Evolutionary conservation across 2,113 vertebrate species (phyloP), one percentile per base, ranked within the genome.

Genomic region (Tapirus terrestris): DNA sequence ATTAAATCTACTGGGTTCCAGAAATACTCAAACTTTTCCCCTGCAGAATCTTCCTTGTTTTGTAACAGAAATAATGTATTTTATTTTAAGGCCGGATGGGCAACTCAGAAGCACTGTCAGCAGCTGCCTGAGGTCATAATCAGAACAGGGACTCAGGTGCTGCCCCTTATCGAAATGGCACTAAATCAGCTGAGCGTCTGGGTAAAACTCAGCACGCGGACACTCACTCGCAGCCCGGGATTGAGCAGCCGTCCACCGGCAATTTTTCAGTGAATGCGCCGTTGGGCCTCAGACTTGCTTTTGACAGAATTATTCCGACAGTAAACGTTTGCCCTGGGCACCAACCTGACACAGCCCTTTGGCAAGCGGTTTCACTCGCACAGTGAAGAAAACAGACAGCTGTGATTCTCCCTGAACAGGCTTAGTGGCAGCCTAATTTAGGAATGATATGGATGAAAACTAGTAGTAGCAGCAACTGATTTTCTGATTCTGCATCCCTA

Each of bases 131-230:
- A 89, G 16, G 43, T 93, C 58, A 58, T 36, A 91, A 73, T 33
- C 25, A 48, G 53, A 94, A 79, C 33, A 84, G 17, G 14, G n/a
- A 73, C 53, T 23, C 12, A 39, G 85, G 16, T 2, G 2, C 36
- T 61, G 16, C 5, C 16, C 23, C 20, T 65, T 67, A 72, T 43
- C 36, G 58, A 89, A 73, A 87, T 14, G 29, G 43, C 27, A 63
- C 11, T 17, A 21, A 76, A 29, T 65, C 5, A 89, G 8, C 48
- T 0, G 0, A 23, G 0, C 6, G 8, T 68, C 23, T 21, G 18
- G 91, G 70, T 76, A 60, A 79, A 89, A 45, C 21, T 63, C 21
- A 75, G 45, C 25, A 75, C 11, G 1, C 7, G 77, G 65, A 29
- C 29, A 9, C 70, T 21, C 7, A 56, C 10, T 33, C 23, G 0